Base-by-base conservation (phyloP, 2,888 invertebrate genomes). In the Hermaeophaga mercurialis region DNA sequence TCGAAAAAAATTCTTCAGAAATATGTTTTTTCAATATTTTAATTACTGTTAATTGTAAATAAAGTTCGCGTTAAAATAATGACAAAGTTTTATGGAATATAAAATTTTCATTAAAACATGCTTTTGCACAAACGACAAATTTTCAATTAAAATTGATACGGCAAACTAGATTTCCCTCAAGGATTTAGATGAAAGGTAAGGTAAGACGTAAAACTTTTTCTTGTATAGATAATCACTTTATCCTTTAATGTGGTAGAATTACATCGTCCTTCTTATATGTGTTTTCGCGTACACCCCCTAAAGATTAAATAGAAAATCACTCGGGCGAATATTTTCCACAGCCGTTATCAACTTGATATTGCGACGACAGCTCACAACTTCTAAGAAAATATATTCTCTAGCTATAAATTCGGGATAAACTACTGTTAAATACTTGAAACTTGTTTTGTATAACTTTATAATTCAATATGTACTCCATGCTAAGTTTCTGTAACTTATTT, bases 401-500 rank as follows among this genome's bases (percentile, higher is more conserved):
- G 44, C 39, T 41, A 39, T 39, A 49, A 28, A 49, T 34, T 46
- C 49, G 15, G n/a, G 28, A 28, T 49, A 49, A 49, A 49, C 49
- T 49, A 49, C 49, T 39, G 28, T 11, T 31, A 38, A 49, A 49
- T 49, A 49, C 49, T 49, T 39, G 41, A 41, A 31, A 41, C 41
- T 49, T 48, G 48, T 48, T 48, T 38, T 26, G 19, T 48, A 38
- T 34, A 38, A 48, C 48, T 48, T 49, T 49, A 39, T 49, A 49
- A 49, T 49, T 49, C 28, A 49, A 41, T 28, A 31, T 17, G 38
- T 48, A 48, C 48, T 15, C 26, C 38, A 31, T 8, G 17, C 17
- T n/a, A n/a, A 48, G 48, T 48, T 48, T 48, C 15, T 24, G 7
- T 1, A 38, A 39, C 39, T 39, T 26, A 39, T 31, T 44, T 39